Base-by-base conservation (phyloP, 2,888 invertebrate genomes). In the Octonoba sinensis region DNA sequence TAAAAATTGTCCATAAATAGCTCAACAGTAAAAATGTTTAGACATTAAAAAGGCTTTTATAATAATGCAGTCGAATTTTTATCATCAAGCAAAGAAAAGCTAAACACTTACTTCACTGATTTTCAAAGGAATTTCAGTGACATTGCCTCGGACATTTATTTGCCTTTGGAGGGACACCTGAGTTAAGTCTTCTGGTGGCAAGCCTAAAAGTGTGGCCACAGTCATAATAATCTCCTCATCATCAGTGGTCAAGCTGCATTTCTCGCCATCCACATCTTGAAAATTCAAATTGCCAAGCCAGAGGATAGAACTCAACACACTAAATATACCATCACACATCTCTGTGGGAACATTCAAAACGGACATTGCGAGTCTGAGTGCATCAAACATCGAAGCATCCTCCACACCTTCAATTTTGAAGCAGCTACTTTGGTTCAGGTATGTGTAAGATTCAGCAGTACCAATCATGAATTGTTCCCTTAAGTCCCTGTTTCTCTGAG, bases 61-160 rank as follows among this genome's bases (percentile, higher is more conserved):
- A n/a, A n/a, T n/a, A 36, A 8, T 36, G 36, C 36, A 36, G 36
- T 8, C 11, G 36, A 36, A 8, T 36, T 8, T 36, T 36, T 11
- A 36, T 11, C 11, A 8, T 8, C 11, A 6, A 36, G 36, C 8
- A 36, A 36, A 11, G 11, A 36, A 36, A 36, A 36, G 8, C 36
- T 36, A 15, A 13, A 57, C n/a, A 71, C 87, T 87, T 87, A 93
- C 94, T 91, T 96, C 96, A 87, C 93, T 94, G 73, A 95, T 89
- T 87, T 95, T 93, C 60, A 96, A 90, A 3, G 96, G 96, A 86
- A 96, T 96, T 88, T 96, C 96, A 0, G 96, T 96, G 84, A 96
- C 95, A 88, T 95, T 96, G 3, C 96, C 96, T 12, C 96, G 91
- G 24, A 96, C 96, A 87, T 96, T 96, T 87, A 96, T 96, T 90